These are phyloP conservation scores for Gandaritis pyraliata DNA, from an alignment of 2,888 invertebrate genomes.

Conservation along the genomic window DNA sequence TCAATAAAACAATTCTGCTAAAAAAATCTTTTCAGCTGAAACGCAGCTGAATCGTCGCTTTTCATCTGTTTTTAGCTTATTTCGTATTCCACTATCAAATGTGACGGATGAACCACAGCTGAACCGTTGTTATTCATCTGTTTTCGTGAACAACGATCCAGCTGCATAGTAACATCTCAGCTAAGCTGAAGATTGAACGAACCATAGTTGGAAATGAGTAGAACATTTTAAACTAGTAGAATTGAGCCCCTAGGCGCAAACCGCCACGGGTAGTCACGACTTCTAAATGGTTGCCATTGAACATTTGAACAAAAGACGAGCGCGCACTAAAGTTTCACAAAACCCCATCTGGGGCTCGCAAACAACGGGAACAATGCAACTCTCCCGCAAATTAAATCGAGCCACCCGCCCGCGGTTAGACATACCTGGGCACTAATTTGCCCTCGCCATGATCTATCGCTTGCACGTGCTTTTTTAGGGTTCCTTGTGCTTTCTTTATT, in stretches of 20 bases:
- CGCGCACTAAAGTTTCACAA: constrained; percentile 54
- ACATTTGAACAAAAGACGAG: constrained; percentile 61
- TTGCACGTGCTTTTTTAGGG: constrained; percentile 54
- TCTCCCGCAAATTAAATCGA: constrained; percentile 64
- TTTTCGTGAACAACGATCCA: no score
- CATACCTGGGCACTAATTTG: constrained; percentile 69
- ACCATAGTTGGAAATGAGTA: no score
- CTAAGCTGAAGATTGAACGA: no score
- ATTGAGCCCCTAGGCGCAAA: constrained; percentile 46
- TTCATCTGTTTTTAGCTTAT: no score
- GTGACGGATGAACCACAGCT: no score
- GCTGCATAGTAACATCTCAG: no score
- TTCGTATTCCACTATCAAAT: no score
- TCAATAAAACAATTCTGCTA: no score
- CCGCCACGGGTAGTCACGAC: constrained; percentile 51
- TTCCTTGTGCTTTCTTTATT: neutral
- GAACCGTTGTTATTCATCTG: no score
- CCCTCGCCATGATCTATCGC: constrained; percentile 62
- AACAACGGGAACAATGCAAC: constrained; percentile 66
- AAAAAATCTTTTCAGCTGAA: no score
- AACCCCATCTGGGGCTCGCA: constrained; percentile 57
- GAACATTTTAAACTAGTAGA: no score
- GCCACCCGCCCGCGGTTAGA: constrained; percentile 55
- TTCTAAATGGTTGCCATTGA: constrained; percentile 52
- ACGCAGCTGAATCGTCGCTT: no score